Evolutionary conservation across 2,888 invertebrate species (phyloP).

Genomic region (Eupithecia subfuscata): DNA sequence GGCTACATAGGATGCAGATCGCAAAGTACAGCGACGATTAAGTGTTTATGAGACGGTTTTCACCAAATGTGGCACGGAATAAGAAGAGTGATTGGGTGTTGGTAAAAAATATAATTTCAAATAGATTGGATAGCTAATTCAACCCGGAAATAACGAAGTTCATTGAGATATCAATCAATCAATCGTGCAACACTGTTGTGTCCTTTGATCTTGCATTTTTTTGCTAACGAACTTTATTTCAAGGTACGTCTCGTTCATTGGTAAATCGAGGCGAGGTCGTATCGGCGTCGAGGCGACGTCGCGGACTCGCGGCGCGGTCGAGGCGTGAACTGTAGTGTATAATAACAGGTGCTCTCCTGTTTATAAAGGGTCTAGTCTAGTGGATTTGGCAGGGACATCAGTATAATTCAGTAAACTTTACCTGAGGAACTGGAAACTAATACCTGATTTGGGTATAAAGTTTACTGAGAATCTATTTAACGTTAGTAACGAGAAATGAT

Average conservation of each 20-base stretch:
- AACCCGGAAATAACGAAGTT: not conserved
- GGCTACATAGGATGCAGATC: too few relatives aligned
- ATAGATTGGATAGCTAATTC: not conserved
- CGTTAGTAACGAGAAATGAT: too few relatives aligned
- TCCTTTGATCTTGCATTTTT: not conserved
- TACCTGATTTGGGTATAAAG: too few relatives aligned
- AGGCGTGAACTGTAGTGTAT: not conserved
- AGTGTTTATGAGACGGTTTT: not conserved
- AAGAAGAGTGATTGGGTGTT: not conserved
- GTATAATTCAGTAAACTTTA: too few relatives aligned
- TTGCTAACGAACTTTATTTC: not conserved
- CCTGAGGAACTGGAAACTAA: too few relatives aligned
- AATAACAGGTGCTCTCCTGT: not conserved
- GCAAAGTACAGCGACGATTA: too few relatives aligned
- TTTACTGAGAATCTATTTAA: too few relatives aligned
- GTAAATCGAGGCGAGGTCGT: not conserved
- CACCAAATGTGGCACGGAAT: not conserved
- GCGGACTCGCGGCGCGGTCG: not conserved
- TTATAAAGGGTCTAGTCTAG: not conserved
- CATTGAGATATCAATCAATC: not conserved
- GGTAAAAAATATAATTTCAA: not conserved
- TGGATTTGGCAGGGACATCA: too few relatives aligned
- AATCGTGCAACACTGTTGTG: constrained; percentile 1
- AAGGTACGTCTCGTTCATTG: not conserved
- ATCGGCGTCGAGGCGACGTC: too few relatives aligned